Base-by-base conservation (phyloP, 2,797 vertebrate species). In the Channa striata region DNA sequence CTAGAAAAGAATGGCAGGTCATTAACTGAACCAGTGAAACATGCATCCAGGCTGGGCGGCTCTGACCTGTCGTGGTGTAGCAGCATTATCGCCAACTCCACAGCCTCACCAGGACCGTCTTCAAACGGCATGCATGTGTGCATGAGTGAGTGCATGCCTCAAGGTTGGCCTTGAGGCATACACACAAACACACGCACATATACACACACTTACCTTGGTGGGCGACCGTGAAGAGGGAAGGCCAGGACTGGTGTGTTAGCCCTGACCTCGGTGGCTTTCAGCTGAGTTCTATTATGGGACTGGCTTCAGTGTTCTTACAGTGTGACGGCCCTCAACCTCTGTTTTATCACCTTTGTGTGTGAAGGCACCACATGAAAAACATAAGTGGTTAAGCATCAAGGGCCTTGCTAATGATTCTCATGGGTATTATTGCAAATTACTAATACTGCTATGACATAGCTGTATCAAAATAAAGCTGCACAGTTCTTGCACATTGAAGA, bases 1-100 rank as follows among this genome's bases (percentile, higher is more conserved):
- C 69, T 58, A 52, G 51, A 46, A 48, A 4, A 49, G 78, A 77
- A 60, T 83, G 80, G 77, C 87, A 89, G 86, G 78, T 85, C 81
- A 87, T 92, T 91, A 91, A 74, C 54, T 60, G 75, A 87, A 83
- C 64, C 80, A 85, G 76, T 83, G 79, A 77, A 82, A 90, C 87
- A 81, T 79, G 77, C 72, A 65, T 74, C 61, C 49, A 13, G 48
- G 50, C 54, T 80, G 49, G 34, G 78, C 68, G 60, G 78, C 53
- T 62, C 65, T 81, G 77, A 83, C 81, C 78, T 59, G 72, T 42
- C 61, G 59, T 21, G 48, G 65, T 71, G 68, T 46, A 63, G 71
- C 44, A 23, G 73, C 40, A 67, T 67, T 80, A 84, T 81, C 36
- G 78, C 74, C 77, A 34, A 77, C 66, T 86, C 73, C 66, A 46